Evolutionary conservation across 2,797 vertebrate species (phyloP).

Genomic region (Neomorphus geoffroyi): DNA sequence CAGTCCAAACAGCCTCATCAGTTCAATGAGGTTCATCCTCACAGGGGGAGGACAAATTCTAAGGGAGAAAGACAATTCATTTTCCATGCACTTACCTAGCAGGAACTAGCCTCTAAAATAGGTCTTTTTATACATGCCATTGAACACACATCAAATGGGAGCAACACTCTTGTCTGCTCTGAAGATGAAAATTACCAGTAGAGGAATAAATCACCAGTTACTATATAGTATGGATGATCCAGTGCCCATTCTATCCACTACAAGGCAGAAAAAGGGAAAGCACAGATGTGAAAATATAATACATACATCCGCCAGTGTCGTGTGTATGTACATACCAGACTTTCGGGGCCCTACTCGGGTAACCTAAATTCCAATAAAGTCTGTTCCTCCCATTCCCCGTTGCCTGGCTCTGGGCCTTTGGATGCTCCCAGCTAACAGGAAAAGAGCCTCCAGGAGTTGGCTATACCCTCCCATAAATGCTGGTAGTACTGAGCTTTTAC

Average conservation of each 20-base stretch:
- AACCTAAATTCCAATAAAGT: neutral
- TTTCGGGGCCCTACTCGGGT: neutral
- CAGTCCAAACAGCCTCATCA: neutral
- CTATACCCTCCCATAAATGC: neutral
- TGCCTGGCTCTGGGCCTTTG: neutral
- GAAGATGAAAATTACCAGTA: neutral
- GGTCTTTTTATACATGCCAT: neutral
- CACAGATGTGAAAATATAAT: neutral
- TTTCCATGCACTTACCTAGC: neutral
- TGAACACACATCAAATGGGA: neutral
- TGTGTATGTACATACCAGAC: neutral
- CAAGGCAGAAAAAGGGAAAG: neutral
- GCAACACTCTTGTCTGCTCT: neutral
- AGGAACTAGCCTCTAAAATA: neutral
- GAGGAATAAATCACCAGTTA: neutral
- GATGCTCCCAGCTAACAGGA: neutral
- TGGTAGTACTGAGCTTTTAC: neutral
- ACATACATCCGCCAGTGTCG: neutral
- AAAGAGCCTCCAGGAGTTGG: neutral
- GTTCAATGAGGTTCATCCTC: neutral
- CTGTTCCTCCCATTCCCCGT: neutral
- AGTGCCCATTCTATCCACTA: neutral
- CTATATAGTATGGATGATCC: neutral
- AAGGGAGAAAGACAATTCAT: neutral
- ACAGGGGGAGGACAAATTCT: neutral